phyloP scores from a whole-genome alignment of 2,797 vertebrate genomes.

The Lateolabrax maculatus region DNA sequence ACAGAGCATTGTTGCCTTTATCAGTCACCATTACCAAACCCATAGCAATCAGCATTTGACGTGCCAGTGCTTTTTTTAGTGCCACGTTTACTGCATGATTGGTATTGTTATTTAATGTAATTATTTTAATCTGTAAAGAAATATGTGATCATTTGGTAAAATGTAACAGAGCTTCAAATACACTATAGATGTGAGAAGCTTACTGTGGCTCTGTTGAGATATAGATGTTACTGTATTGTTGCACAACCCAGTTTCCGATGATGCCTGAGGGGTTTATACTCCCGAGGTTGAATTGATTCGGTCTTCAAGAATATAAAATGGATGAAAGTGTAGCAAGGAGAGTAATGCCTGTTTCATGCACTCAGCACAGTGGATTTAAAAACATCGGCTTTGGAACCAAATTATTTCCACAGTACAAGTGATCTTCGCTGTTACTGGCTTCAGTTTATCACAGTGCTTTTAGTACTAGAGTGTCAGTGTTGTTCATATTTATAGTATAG shows the following conservation, averaged over 20 bases:
- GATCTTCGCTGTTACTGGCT: not conserved
- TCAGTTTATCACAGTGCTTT: not conserved
- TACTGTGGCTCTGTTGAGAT: not conserved
- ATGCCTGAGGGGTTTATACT: slow-evolving; percentile 29
- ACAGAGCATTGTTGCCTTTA: slow-evolving; percentile 56
- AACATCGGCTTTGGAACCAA: slow-evolving; percentile 20
- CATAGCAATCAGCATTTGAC: slow-evolving; percentile 50
- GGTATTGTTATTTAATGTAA: not conserved
- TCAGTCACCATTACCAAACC: slow-evolving; percentile 63
- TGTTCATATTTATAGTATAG: not conserved
- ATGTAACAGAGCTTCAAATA: not conserved
- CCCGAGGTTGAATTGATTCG: slow-evolving; percentile 36
- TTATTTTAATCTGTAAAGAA: slow-evolving; percentile 4
- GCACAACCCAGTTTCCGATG: slow-evolving; percentile 28
- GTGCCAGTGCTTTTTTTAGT: slow-evolving; percentile 8
- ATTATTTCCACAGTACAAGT: slow-evolving; percentile 23
- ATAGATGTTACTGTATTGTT: slow-evolving; percentile 29
- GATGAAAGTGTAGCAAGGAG: slow-evolving; percentile 28
- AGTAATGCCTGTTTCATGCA: slow-evolving; percentile 41
- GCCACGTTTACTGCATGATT: slow-evolving; percentile 20
- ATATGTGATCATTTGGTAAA: not conserved
- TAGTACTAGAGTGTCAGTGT: not conserved
- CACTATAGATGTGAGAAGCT: not conserved
- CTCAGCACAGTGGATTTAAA: slow-evolving; percentile 36
- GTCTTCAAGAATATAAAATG: slow-evolving; percentile 30